These are phyloP conservation scores for Odontomyia ornata DNA, from an alignment of 2,888 invertebrate genomes.

Conservation along the genomic window DNA sequence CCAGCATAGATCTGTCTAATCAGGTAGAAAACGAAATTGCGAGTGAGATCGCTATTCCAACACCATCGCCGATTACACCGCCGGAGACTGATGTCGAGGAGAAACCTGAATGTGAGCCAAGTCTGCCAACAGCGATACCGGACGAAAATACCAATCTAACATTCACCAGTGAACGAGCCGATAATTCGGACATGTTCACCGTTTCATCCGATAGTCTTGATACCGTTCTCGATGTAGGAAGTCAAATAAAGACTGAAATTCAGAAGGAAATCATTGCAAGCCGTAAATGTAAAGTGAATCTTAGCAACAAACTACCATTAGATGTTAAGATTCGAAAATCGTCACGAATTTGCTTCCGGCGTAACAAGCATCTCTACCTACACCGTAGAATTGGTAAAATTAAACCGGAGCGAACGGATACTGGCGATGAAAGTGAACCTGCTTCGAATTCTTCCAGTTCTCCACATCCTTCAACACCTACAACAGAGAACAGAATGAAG, in stretches of 20 bases:
- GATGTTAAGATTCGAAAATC: conserved; percentile 34
- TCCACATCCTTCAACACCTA: conserved; percentile 4
- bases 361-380: neutral
- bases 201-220: conserved; percentile 64
- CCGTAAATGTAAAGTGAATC: conserved; percentile 36
- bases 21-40: neutral
- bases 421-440: conserved; percentile 10
- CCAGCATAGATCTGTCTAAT: neutral
- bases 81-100: conserved; percentile 52
- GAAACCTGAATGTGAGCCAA: conserved; percentile 48
- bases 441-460: conserved; percentile 7
- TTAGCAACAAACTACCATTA: conserved; percentile 4
- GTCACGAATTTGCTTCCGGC: conserved; percentile 25
- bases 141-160: conserved; percentile 55
- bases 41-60: conserved; percentile 45
- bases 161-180: conserved; percentile 62
- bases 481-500: neutral
- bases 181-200: conserved; percentile 62
- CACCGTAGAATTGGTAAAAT: neutral
- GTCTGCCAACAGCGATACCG: conserved; percentile 32
- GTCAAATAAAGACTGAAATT: conserved; percentile 50
- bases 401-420: conserved; percentile 11
- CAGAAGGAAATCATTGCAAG: conserved; percentile 36
- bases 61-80: conserved; percentile 53
- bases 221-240: conserved; percentile 62